Base-by-base conservation (phyloP, 2,797 vertebrate species). In the Trachurus trachurus region DNA sequence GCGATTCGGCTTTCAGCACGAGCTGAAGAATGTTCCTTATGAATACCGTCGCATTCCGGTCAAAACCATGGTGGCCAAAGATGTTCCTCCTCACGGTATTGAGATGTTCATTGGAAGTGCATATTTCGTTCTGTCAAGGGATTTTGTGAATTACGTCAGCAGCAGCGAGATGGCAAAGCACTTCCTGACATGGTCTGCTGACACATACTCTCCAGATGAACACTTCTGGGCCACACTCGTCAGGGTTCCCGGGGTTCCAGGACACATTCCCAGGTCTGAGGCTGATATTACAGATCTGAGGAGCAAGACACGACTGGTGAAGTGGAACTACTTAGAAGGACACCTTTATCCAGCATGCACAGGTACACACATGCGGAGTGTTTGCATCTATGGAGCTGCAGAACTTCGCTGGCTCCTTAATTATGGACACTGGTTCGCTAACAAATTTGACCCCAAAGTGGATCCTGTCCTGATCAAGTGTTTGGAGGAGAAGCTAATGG, bases 151-250 rank as follows among this genome's bases (percentile, higher is more conserved):
- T 1, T 95, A 96, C 63, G 70, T 95, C 8, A 94, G 93, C 76
- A 83, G 88, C 74, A 97, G 84, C 71, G 84, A 88, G 10, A 80
- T 96, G 5, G 94, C 92, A 39, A 87, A 89, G 83, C 97, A 98
- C 81, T 97, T 99, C 77, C 95, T 99, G 37, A 85, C 91, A 4
- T 99, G 97, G 98, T 97, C 96, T 5, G 91, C 91, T 75, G 97
- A 99, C 86, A 97, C 97, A 0, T 98, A 97, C 89, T 98, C 97
- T 4, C 98, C 97, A 0, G 98, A 99, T 73, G 97, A 99, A 79
- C 97, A 98, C 84, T 98, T 97, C 80, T 99, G 97, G 98, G 98
- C 98, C 56, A 96, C 96, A 0, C 91, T 98, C 47, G 94, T 94
- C 54, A 93, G 97, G 53, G 75, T 98, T 0, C 97, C 97, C 0